Conservation (phyloP, 2,113 vertebrate species). For the Dissostichus mawsoni region DNA sequence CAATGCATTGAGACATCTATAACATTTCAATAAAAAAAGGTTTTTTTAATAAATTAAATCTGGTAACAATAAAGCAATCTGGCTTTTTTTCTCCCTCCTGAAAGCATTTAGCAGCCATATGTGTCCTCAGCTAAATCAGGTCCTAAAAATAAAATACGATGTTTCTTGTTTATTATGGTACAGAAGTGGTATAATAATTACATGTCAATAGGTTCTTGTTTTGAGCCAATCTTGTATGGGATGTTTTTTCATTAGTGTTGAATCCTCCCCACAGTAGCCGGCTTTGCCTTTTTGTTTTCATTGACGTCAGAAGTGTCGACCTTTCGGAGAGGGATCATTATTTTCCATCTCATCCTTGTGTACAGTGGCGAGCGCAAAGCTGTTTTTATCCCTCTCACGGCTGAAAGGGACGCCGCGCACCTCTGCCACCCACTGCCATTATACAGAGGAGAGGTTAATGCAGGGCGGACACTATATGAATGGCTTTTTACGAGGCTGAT, state of each 20-base stretch:
- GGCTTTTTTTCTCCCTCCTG: background rate
- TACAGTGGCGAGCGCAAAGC: conserved; percentile 69
- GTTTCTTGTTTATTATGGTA: background rate
- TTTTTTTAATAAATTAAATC: background rate
- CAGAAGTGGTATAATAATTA: conserved; percentile 6
- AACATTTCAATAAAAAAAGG: background rate
- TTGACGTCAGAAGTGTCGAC: conserved; percentile 85
- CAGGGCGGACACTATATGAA: conserved; percentile 67
- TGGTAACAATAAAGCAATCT: background rate
- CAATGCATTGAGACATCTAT: background rate
- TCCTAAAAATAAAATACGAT: background rate
- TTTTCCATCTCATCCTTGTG: conserved; percentile 84
- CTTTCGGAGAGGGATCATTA: conserved; percentile 82
- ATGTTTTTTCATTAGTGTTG: conserved; percentile 18
- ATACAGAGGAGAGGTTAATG: conserved; percentile 82
- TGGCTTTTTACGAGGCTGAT: conserved; percentile 72
- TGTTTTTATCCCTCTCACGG: conserved; percentile 69
- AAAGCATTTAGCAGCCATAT: background rate
- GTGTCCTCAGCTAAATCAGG: background rate
- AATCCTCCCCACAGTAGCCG: conserved; percentile 37
- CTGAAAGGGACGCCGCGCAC: conserved; percentile 60
- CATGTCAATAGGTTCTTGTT: background rate
- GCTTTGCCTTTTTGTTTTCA: conserved; percentile 81
- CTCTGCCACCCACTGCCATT: conserved; percentile 67
- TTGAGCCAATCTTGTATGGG: background rate